These are phyloP conservation scores for Mnemiopsis leidyi DNA, from an alignment of 37 sponge, comb jelly and placozoan genomes.

Conservation along the genomic window DNA sequence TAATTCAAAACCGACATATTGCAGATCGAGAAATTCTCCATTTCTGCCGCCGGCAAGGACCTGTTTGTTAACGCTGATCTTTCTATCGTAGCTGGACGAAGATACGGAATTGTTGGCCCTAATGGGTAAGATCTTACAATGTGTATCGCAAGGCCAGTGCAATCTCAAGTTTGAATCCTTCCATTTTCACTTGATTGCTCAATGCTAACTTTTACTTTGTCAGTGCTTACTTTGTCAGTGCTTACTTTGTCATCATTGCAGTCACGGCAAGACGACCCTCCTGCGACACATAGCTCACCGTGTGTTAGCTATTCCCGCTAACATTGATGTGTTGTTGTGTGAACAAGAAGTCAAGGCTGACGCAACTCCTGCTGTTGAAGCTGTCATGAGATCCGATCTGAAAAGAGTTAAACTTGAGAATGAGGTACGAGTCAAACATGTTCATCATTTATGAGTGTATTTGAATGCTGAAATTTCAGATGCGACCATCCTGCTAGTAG, in stretches of 20 bases:
- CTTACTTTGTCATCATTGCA: background rate
- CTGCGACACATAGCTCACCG: conserved; percentile 89
- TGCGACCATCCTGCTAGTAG: too few relatives aligned
- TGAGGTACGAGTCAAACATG: too few relatives aligned
- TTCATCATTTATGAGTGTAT: too few relatives aligned
- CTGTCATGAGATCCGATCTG: conserved; percentile 84
- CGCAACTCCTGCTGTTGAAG: conserved; percentile 84
- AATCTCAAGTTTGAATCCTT: too few relatives aligned
- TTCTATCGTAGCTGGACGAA: conserved; percentile 76
- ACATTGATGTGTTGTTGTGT: conserved; percentile 90
- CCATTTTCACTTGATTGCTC: background rate
- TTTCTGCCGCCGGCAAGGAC: conserved; percentile 92
- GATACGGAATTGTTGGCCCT: conserved; percentile 97
- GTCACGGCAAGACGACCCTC: conserved; percentile 95
- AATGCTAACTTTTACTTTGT: background rate
- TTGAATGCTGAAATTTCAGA: too few relatives aligned
- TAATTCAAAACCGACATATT: background rate
- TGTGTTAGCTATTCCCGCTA: conserved; percentile 82
- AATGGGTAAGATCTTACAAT: conserved; percentile 97
- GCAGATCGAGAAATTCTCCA: conserved; percentile 87
- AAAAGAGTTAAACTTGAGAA: conserved; percentile 77
- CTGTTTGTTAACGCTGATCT: conserved; percentile 90
- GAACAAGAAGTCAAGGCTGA: conserved; percentile 93
- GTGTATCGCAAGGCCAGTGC: too few relatives aligned
- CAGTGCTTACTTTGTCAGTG: background rate